Evolutionary conservation across 2,113 vertebrate genomes (phyloP).

Genomic region (Limanda limanda): DNA sequence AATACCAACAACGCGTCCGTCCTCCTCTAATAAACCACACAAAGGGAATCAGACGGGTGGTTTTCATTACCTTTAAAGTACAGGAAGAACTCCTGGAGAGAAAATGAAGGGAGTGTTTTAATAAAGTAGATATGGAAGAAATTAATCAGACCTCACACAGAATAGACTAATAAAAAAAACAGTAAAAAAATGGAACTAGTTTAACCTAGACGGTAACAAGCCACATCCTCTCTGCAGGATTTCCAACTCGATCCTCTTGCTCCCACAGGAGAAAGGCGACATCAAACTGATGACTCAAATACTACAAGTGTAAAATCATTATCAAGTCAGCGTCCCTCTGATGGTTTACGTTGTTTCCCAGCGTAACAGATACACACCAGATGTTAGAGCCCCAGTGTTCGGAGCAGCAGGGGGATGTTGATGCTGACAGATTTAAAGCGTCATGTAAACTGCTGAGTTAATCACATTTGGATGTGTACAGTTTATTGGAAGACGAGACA

Average conservation of each 20-base stretch:
- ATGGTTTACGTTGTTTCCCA: constrained; percentile 15
- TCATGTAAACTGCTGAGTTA: not conserved
- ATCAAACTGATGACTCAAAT: not conserved
- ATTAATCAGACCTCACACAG: constrained; percentile 66
- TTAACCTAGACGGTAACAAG: not conserved
- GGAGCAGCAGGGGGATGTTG: not conserved
- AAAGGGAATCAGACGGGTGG: constrained; percentile 38
- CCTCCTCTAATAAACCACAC: constrained; percentile 45
- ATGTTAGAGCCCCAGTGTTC: constrained; percentile 1
- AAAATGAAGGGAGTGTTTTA: constrained; percentile 32
- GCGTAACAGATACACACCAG: constrained; percentile 25
- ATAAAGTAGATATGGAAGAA: constrained; percentile 53
- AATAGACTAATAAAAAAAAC: constrained; percentile 38
- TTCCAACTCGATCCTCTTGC: not conserved
- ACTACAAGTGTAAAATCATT: constrained; percentile 10
- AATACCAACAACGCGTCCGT: constrained; percentile 19
- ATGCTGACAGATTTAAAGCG: constrained; percentile 16
- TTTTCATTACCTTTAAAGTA: constrained; percentile 37
- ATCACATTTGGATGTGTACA: constrained; percentile 6
- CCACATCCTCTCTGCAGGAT: constrained; percentile 4
- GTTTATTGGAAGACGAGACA: constrained; percentile 1
- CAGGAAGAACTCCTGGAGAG: constrained; percentile 58
- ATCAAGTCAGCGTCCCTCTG: constrained; percentile 2
- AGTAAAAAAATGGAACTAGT: constrained; percentile 17
- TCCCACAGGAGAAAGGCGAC: not conserved